A percentile compares a stretch with the other conserved stretches of the same genome.
These are phyloP conservation scores for Colius striatus DNA, from an alignment of 2,113 vertebrate species.

Conservation along the genomic window DNA sequence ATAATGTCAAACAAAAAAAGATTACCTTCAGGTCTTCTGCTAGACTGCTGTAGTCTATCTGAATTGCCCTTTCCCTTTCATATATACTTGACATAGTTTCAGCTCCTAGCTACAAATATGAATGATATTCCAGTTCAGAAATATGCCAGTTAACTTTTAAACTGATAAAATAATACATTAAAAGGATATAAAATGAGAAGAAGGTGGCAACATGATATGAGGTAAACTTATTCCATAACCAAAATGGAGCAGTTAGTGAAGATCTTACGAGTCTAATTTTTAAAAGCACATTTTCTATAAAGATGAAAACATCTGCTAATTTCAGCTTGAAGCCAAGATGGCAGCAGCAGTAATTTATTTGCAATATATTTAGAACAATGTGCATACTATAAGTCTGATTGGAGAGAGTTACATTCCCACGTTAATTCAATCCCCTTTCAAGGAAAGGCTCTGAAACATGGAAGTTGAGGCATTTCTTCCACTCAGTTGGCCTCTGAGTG, in stretches of 20 bases:
- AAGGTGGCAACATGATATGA: neutral
- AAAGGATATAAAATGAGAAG: neutral
- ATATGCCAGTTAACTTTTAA: neutral
- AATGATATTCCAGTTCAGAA: neutral
- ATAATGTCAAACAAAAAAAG: neutral
- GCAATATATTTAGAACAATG: neutral
- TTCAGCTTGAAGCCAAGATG: neutral
- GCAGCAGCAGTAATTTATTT: neutral
- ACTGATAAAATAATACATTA: neutral
- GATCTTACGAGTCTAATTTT: neutral
- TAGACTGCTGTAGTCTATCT: slow-evolving; percentile 87
- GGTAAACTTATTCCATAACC: neutral
- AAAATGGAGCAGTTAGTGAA: neutral
- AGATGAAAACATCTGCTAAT: neutral
- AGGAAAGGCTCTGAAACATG: neutral
- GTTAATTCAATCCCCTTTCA: neutral
- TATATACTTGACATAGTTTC: slow-evolving; percentile 79
- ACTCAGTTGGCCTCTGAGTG: neutral
- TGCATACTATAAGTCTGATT: neutral
- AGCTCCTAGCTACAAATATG: slow-evolving; percentile 77
- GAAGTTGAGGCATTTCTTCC: neutral
- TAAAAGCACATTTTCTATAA: neutral
- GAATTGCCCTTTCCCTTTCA: slow-evolving; percentile 83
- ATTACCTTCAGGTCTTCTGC: slow-evolving; percentile 77
- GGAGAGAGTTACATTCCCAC: neutral